phyloP scores from a whole-genome alignment of 2,113 vertebrate genomes.

The Ondatra zibethicus region DNA sequence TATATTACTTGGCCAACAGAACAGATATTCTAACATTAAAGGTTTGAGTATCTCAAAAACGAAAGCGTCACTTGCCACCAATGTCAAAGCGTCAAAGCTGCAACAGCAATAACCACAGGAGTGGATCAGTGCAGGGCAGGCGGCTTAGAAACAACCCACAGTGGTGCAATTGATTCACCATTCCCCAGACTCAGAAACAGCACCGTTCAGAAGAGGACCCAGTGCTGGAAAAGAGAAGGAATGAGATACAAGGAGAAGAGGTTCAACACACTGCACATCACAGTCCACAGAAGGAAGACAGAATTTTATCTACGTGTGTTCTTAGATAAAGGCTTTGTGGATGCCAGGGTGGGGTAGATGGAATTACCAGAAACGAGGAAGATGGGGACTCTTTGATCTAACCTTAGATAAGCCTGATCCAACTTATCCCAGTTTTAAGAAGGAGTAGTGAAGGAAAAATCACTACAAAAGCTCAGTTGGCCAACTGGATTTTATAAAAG shows the following conservation, averaged over 20 bases:
- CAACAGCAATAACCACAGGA: no score
- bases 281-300: neutral
- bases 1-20: neutral
- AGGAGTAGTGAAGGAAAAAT: slow-evolving; percentile 24
- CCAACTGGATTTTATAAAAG: slow-evolving; percentile 40
- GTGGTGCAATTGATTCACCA: neutral
- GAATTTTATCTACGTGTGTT: neutral
- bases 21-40: neutral
- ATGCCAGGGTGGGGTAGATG: neutral
- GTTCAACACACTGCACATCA: neutral
- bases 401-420: neutral
- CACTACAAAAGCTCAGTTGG: neutral
- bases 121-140: neutral
- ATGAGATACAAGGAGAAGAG: neutral
- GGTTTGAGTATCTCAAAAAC: neutral
- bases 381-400: neutral
- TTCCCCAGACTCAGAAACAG: neutral
- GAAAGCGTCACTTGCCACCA: neutral
- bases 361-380: neutral
- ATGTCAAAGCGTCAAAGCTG: no score
- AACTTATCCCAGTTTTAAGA: neutral
- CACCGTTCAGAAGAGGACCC: neutral
- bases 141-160: neutral
- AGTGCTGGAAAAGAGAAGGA: neutral
- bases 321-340: slow-evolving; percentile 1